phyloP scores from a whole-genome alignment of 2,888 invertebrate species.

The Pycnomerus fuliginosus region DNA sequence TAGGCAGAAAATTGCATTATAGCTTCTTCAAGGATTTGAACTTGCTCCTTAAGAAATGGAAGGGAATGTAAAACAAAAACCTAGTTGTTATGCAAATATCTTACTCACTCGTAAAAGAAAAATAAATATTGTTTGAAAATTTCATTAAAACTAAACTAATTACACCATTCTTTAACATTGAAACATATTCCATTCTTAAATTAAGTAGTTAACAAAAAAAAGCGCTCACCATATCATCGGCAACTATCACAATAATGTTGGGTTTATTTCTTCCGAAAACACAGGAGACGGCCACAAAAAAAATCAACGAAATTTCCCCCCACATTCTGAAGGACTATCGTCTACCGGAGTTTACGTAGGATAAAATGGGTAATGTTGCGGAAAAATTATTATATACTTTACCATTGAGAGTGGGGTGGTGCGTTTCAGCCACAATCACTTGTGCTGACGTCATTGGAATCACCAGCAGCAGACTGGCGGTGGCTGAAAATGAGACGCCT shows the following conservation, averaged over 20 bases:
- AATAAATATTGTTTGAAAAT: no score
- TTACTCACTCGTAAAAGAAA: no score
- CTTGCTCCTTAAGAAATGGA: no score
- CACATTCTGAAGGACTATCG: constrained; percentile 6
- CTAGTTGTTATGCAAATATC: no score
- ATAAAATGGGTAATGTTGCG: constrained; percentile 14
- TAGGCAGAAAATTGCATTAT: no score
- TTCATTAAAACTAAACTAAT: no score
- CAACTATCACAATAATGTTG: constrained; percentile 75
- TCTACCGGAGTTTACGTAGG: constrained; percentile 6
- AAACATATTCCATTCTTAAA: no score
- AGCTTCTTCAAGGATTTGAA: no score
- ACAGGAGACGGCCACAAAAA: constrained; percentile 4
- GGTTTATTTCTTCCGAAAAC: constrained; percentile 47
- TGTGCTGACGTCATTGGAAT: constrained; percentile 21
- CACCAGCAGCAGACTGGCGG: constrained; percentile 8
- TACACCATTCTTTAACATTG: no score
- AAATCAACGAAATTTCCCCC: constrained; percentile 2
- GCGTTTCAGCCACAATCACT: constrained; percentile 21
- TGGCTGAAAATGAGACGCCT: background rate
- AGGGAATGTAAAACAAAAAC: no score
- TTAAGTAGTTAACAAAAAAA: background rate
- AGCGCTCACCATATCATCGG: constrained; percentile 75
- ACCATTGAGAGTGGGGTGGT: constrained; percentile 17
- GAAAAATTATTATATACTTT: constrained; percentile 16